phyloP scores from a whole-genome alignment of 2,113 vertebrate species.

The Panurus biarmicus region DNA sequence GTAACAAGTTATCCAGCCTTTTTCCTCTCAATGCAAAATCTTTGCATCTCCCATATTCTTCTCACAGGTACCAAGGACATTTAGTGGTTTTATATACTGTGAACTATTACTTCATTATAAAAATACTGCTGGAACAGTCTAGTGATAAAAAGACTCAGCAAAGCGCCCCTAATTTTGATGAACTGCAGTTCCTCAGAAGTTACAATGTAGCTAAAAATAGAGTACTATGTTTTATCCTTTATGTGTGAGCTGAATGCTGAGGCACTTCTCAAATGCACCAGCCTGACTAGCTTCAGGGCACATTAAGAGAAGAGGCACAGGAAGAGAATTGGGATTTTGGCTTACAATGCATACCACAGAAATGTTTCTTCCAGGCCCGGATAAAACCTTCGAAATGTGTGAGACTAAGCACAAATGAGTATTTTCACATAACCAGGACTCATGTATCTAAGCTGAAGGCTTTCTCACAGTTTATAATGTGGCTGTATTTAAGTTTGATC shows the following conservation, averaged over 20 bases:
- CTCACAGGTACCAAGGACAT: neutral
- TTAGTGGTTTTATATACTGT: neutral
- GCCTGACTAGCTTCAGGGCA: neutral
- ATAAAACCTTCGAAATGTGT: neutral
- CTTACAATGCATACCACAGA: neutral
- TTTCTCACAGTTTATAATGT: neutral
- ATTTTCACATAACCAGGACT: neutral
- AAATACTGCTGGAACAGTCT: neutral
- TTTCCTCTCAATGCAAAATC: neutral
- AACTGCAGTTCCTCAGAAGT: neutral
- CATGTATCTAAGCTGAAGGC: neutral
- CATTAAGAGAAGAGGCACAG: neutral
- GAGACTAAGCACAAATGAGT: neutral
- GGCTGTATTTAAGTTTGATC: neutral
- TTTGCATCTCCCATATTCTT: neutral
- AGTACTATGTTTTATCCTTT: neutral
- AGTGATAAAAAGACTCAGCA: neutral
- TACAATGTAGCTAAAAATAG: neutral
- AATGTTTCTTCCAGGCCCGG: neutral
- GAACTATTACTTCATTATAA: conserved; percentile 7
- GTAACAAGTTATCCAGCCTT: neutral
- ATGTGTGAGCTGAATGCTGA: neutral
- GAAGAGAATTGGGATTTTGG: neutral
- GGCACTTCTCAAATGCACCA: neutral
- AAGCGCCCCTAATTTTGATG: conserved; percentile 19